Percentiles rank a stretch among this genome's conserved stretches.
phyloP scores from a whole-genome alignment of 2,888 invertebrate genomes.

The Digitonthophagus gazella region DNA sequence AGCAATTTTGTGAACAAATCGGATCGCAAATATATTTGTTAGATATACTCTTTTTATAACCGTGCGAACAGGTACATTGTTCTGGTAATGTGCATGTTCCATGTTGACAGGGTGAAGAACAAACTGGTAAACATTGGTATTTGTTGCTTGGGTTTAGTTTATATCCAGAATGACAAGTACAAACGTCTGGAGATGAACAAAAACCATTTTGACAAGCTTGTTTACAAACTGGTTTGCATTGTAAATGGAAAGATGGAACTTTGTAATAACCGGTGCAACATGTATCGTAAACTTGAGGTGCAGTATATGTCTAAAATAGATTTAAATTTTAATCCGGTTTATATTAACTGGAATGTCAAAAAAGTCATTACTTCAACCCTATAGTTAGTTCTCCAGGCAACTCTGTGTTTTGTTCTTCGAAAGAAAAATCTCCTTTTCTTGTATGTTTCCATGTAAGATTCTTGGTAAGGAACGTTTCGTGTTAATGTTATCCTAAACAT shows the following conservation, averaged over 20 bases:
- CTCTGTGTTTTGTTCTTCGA: not conserved
- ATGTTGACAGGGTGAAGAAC: slow-evolving; percentile 37
- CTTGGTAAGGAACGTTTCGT: not conserved
- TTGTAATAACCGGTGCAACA: slow-evolving; percentile 4
- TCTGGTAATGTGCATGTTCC: slow-evolving; percentile 40
- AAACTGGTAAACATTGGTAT: slow-evolving; percentile 33
- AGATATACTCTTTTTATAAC: slow-evolving; percentile 28
- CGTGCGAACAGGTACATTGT: slow-evolving; percentile 35
- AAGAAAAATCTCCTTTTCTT: not conserved
- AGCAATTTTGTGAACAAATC: slow-evolving; percentile 36
- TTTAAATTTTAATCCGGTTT: not conserved
- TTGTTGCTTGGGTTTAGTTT: slow-evolving; percentile 27
- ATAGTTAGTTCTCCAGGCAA: not conserved
- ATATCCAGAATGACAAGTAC: slow-evolving; percentile 27
- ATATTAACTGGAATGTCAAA: not conserved
- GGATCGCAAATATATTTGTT: slow-evolving; percentile 24
- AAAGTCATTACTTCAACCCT: not conserved
- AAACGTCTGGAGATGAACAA: slow-evolving; percentile 36
- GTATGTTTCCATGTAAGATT: not conserved
- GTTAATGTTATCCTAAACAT: not conserved
- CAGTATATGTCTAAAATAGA: not conserved
- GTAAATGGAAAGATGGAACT: not conserved
- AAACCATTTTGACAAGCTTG: slow-evolving; percentile 51
- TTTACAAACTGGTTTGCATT: slow-evolving; percentile 52
- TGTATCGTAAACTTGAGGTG: slow-evolving; percentile 2